Evolutionary conservation across 2,797 vertebrate species (phyloP).

Genomic region (Bradypodion ventrale): DNA sequence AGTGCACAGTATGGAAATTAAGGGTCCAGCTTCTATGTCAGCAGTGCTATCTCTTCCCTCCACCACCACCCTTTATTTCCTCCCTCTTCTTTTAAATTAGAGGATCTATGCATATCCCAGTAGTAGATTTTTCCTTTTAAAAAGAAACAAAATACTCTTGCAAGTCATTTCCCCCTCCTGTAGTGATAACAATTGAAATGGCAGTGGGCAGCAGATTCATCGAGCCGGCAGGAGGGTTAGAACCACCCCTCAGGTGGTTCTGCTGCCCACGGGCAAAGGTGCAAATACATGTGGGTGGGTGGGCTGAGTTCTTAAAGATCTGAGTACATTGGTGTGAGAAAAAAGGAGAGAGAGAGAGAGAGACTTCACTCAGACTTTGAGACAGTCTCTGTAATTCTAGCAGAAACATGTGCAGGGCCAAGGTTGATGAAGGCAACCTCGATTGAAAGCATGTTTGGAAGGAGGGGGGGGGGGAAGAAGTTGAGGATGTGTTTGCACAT

Average conservation of each 20-base stretch:
- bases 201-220: slow-evolving; percentile 9
- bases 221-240: not conserved
- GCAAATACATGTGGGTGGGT: not conserved
- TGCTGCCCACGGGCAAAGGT: not conserved
- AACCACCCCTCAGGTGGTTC: not conserved
- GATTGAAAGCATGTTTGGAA: not conserved
- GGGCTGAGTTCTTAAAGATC: not conserved
- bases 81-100: not conserved
- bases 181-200: slow-evolving; percentile 19
- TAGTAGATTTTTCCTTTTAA: not conserved
- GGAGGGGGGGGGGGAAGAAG: not conserved
- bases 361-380: not conserved
- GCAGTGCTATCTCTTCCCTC: not conserved
- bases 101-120: not conserved
- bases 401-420: too few relatives aligned
- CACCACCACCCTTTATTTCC: not conserved
- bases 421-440: not conserved
- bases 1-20: too few relatives aligned
- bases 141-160: not conserved
- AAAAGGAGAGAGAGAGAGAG: too few relatives aligned
- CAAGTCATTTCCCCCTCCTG: slow-evolving; percentile 8
- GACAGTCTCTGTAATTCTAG: too few relatives aligned
- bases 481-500: too few relatives aligned
- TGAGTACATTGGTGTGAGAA: too few relatives aligned
- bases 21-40: too few relatives aligned